A percentile compares a stretch with the other conserved stretches of the same genome.
Conservation (phyloP, 2,113 vertebrate species). For the Daphoenositta chrysoptera region DNA sequence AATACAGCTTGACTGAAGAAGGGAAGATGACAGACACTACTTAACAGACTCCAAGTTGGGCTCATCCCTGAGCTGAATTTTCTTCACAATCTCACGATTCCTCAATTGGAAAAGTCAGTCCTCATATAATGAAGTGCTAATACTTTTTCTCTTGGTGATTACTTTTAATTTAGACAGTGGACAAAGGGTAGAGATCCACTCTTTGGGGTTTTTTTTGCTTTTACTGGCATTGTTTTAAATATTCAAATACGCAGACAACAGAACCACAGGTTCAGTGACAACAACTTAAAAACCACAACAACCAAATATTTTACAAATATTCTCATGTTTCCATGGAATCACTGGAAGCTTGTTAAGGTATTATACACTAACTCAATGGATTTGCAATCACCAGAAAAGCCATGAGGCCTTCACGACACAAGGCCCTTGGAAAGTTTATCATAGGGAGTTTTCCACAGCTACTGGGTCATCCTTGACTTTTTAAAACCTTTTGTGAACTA, state of each 20-base stretch:
- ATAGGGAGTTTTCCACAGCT: background rate
- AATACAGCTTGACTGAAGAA: slow-evolving; percentile 53
- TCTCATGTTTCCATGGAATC: background rate
- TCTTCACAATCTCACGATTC: background rate
- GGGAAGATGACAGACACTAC: slow-evolving; percentile 15
- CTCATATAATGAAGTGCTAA: background rate
- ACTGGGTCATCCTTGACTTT: background rate
- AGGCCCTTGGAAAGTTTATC: background rate
- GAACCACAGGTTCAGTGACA: background rate
- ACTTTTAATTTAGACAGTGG: background rate
- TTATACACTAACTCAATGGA: background rate
- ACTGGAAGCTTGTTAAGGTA: background rate
- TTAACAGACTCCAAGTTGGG: background rate
- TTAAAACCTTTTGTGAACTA: background rate
- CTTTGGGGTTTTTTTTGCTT: background rate
- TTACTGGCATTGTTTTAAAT: background rate
- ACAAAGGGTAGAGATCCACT: background rate
- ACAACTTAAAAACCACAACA: background rate
- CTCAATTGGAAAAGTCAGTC: background rate
- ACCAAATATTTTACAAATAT: background rate
- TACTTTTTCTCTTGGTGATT: background rate
- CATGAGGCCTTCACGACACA: background rate
- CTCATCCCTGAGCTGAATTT: slow-evolving; percentile 10
- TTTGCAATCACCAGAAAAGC: background rate
- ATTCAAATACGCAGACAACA: background rate